A percentile compares a stretch with the other conserved stretches of the same genome.
These are phyloP conservation scores for Sacculina carcini DNA, from an alignment of 2,888 invertebrate species.

Conservation along the genomic window DNA sequence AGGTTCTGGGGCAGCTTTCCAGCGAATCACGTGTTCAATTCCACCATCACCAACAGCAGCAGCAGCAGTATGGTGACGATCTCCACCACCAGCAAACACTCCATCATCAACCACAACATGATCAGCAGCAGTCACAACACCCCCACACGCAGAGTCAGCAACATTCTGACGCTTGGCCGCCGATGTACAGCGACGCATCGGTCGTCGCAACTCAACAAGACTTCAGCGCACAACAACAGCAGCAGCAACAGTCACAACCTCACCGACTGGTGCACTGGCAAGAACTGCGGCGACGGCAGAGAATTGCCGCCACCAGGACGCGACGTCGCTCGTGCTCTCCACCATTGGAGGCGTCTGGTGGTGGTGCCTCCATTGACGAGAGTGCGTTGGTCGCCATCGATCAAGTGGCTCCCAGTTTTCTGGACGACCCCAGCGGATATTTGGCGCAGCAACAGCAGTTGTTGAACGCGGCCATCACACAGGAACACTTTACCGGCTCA, in stretches of 20 bases:
- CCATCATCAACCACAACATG: conserved; percentile 13
- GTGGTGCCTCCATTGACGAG: background rate
- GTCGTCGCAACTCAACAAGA: too few relatives aligned
- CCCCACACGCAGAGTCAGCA: background rate
- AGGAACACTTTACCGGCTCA: too few relatives aligned
- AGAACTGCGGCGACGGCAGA: background rate
- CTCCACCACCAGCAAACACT: background rate
- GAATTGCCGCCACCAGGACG: too few relatives aligned
- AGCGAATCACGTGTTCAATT: background rate
- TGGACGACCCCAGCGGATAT: conserved; percentile 75
- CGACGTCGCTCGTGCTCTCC: too few relatives aligned
- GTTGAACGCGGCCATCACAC: conserved; percentile 50
- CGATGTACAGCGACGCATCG: too few relatives aligned
- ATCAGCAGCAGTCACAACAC: background rate
- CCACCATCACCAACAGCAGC: conserved; percentile 5
- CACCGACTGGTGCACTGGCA: conserved; percentile 25
- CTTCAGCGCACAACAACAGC: conserved; percentile 63
- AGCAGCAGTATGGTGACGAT: too few relatives aligned
- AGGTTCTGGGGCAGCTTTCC: conserved; percentile 2
- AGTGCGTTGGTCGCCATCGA: conserved; percentile 1
- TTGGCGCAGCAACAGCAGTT: conserved; percentile 68
- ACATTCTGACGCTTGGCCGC: conserved; percentile 25
- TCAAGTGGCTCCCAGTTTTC: conserved; percentile 36
- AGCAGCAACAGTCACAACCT: conserved; percentile 34
- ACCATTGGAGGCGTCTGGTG: too few relatives aligned